A percentile compares a stretch with the other conserved stretches of the same genome.
Conservation (phyloP, 2,113 vertebrate species). For the Plecotus auritus region DNA sequence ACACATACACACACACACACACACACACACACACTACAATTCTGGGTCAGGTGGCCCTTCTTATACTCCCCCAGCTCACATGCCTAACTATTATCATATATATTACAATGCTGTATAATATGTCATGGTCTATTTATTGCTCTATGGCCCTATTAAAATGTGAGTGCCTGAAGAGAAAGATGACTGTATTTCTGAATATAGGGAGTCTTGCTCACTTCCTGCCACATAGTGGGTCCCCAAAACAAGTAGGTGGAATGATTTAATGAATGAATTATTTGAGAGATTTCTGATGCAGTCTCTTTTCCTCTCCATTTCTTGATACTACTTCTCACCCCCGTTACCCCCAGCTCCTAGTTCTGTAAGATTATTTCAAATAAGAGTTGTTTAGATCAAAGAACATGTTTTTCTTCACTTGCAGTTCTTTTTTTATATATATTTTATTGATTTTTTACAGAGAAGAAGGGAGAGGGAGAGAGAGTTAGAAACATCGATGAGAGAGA, state of each 20-base stretch:
- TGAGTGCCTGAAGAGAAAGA: neutral
- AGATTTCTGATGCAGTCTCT: neutral
- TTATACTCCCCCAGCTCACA: neutral
- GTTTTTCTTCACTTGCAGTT: neutral
- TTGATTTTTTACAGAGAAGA: too few relatives aligned
- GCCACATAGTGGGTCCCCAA: neutral
- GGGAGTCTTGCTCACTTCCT: neutral
- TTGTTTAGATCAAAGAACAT: conserved; percentile 37
- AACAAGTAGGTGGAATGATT: neutral
- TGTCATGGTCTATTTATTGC: neutral
- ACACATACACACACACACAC: neutral
- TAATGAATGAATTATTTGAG: neutral
- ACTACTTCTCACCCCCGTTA: neutral
- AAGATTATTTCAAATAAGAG: neutral
- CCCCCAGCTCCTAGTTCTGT: neutral
- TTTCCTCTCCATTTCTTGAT: neutral
- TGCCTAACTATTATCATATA: neutral
- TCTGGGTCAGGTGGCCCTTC: neutral
- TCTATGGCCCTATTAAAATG: neutral
- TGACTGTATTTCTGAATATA: neutral
- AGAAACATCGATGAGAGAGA: too few relatives aligned
- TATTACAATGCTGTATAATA: neutral
- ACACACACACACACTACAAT: neutral
- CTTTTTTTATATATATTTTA: too few relatives aligned
- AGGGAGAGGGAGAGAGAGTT: too few relatives aligned